Conservation (phyloP, 2,888 invertebrate genomes). For the Cheilosia vulpina region DNA sequence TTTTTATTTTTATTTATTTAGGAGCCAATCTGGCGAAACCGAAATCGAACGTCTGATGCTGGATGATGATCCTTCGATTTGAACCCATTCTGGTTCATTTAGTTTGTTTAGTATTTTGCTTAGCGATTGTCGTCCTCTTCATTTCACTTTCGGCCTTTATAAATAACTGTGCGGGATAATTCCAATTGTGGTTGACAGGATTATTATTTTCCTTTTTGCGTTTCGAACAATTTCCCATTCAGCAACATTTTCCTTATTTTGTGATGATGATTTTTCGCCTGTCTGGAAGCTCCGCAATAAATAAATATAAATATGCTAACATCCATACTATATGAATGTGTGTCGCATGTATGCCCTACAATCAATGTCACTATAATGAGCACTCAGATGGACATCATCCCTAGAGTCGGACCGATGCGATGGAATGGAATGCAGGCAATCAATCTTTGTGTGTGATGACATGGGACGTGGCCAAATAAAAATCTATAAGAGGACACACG, state of each 20-base stretch:
- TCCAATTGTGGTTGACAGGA: constrained; percentile 57
- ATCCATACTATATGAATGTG: constrained; percentile 10
- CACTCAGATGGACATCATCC: constrained; percentile 75
- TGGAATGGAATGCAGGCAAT: constrained; percentile 58
- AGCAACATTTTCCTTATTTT: constrained; percentile 30
- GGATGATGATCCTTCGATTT: constrained; percentile 74
- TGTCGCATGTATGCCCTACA: constrained; percentile 56
- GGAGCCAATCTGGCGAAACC: constrained; percentile 65
- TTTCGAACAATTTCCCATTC: constrained; percentile 55
- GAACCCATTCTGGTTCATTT: constrained; percentile 70
- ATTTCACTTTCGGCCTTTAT: constrained; percentile 19
- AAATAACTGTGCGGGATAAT: constrained; percentile 28
- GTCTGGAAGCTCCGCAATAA: constrained; percentile 65
- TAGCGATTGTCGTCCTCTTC: constrained; percentile 61
- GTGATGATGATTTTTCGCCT: constrained; percentile 7
- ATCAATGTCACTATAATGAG: constrained; percentile 75
- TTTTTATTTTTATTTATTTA: constrained; percentile 59
- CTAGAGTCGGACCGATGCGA: constrained; percentile 29
- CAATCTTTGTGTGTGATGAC: constrained; percentile 72
- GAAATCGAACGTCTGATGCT: constrained; percentile 62
- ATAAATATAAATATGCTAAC: constrained; percentile 41
- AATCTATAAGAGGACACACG: constrained; percentile 17
- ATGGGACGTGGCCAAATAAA: constrained; percentile 75
- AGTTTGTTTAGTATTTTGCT: constrained; percentile 64
- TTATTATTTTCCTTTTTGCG: constrained; percentile 62